Evolutionary conservation across 2,797 vertebrate genomes (phyloP).

Genomic region (Parauchenoglanis punctatus): DNA sequence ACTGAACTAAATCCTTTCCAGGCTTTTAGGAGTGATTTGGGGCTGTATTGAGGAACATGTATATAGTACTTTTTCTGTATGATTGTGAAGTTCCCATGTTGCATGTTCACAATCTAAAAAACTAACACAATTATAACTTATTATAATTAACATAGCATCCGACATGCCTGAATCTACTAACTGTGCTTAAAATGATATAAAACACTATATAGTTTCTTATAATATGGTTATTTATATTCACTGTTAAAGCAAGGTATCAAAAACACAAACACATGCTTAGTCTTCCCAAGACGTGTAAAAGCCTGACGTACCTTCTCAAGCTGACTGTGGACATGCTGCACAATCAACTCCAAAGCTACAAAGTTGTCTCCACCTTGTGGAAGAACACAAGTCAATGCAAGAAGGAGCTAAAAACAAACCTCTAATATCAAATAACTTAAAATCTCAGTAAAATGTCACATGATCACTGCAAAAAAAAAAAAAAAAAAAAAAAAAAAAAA

Average conservation of each 20-base stretch:
- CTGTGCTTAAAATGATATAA: background rate
- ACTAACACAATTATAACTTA: background rate
- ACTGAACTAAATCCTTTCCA: too few relatives aligned
- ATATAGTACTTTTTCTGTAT: background rate
- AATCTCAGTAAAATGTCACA: background rate
- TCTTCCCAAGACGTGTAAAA: background rate
- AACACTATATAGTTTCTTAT: background rate
- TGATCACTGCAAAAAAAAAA: background rate
- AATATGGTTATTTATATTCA: background rate
- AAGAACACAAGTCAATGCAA: conserved; percentile 19
- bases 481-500: background rate
- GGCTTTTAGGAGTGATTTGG: background rate
- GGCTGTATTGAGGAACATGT: background rate
- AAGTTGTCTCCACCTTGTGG: conserved; percentile 82
- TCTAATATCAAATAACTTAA: background rate
- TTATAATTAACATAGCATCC: background rate
- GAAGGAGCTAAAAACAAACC: background rate
- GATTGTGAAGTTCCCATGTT: background rate
- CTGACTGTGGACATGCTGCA: conserved; percentile 84
- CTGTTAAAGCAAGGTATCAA: background rate
- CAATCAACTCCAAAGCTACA: conserved; percentile 82
- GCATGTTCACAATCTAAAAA: background rate
- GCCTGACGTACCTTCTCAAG: conserved; percentile 79
- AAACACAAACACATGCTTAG: background rate
- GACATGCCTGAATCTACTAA: background rate